phyloP scores from a whole-genome alignment of 2,888 invertebrate species.

The Tanytarsus gracilentus region DNA sequence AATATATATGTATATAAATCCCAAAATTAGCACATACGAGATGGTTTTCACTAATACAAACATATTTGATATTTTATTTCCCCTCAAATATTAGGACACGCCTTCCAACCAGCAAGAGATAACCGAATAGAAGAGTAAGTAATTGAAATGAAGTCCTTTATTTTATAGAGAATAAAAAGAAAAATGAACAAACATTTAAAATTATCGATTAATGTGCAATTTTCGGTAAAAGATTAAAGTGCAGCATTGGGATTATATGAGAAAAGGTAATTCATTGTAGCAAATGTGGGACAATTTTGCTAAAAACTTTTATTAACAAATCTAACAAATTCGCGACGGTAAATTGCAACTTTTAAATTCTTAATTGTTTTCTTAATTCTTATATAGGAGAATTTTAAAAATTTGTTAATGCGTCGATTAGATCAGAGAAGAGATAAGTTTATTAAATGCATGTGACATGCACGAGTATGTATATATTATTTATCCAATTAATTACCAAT shows the following conservation, averaged over 20 bases:
- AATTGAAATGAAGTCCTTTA: constrained; percentile 12
- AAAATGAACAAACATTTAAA: constrained; percentile 8
- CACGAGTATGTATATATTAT: background rate
- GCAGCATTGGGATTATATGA: background rate
- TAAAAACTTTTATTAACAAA: background rate
- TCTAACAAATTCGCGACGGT: no score
- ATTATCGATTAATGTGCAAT: constrained; percentile 7
- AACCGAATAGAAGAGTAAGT: constrained; percentile 7
- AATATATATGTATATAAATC: no score
- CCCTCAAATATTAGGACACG: background rate
- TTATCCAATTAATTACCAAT: constrained; percentile 4
- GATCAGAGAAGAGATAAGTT: background rate
- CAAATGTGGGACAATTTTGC: background rate
- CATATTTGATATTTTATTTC: background rate
- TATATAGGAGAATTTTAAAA: background rate
- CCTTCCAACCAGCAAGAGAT: background rate
- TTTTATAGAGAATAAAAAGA: background rate
- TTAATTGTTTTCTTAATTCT: no score
- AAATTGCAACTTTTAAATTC: no score
- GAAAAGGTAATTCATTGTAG: no score
- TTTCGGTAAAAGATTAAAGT: constrained; percentile 8
- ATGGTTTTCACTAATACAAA: background rate
- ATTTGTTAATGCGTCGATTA: background rate
- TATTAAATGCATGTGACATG: constrained; percentile 1
- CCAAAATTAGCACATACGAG: constrained; percentile 5